A percentile compares a stretch with the other conserved stretches of the same genome.
phyloP scores from a whole-genome alignment of 2,797 vertebrate genomes.

The Sphenodon punctatus region DNA sequence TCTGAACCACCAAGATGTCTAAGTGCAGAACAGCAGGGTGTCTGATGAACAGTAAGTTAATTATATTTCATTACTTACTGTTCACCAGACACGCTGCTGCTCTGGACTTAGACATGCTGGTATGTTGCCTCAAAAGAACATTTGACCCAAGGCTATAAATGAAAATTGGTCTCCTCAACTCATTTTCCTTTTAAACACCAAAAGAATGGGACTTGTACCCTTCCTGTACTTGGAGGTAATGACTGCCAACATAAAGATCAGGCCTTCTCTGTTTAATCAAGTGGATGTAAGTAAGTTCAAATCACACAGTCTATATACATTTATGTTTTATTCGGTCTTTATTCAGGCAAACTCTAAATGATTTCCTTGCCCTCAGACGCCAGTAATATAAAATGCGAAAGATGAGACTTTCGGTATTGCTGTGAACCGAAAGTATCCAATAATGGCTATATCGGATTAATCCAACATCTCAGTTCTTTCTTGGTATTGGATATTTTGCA shows the following conservation, averaged over 20 bases:
- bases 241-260: neutral
- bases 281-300: conserved; percentile 34
- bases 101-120: conserved; percentile 30
- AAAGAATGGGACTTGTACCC: conserved; percentile 20
- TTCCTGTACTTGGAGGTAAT: conserved; percentile 19
- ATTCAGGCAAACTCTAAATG: neutral
- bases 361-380: neutral
- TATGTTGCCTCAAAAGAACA: conserved; percentile 36
- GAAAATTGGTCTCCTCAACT: conserved; percentile 54
- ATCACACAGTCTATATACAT: conserved; percentile 27
- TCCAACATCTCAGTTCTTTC: too few relatives aligned
- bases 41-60: too few relatives aligned
- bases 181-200: conserved; percentile 55
- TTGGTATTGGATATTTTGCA: too few relatives aligned
- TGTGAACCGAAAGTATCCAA: too few relatives aligned
- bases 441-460: too few relatives aligned
- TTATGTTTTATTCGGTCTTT: conserved; percentile 4
- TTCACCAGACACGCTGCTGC: conserved; percentile 33
- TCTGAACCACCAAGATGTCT: too few relatives aligned
- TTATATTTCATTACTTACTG: neutral
- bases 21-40: too few relatives aligned
- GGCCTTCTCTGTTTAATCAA: neutral
- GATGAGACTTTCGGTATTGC: too few relatives aligned
- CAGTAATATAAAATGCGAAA: too few relatives aligned
- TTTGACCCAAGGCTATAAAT: conserved; percentile 37